Conservation (phyloP, 1,140 invertebrate genomes). For the Proctacanthus coquilletti region DNA sequence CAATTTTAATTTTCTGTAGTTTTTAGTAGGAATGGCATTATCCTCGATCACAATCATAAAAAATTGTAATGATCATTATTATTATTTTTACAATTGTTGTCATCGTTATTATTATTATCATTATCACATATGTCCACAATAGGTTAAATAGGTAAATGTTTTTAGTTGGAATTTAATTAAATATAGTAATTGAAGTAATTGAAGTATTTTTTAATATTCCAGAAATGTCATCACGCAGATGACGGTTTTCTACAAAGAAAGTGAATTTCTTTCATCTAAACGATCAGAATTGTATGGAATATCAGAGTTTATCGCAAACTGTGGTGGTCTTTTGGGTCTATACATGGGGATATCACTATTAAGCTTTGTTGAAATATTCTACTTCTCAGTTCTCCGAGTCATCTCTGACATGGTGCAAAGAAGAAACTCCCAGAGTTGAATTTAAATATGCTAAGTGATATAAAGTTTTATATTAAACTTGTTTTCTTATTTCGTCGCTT, state of each 20-base stretch:
- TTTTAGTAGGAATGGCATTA: no score
- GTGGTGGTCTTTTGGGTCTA: constrained; percentile 32
- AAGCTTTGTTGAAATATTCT: constrained; percentile 40
- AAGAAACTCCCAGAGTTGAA: no score
- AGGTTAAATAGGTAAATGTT: constrained; percentile 15
- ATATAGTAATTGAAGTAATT: constrained; percentile 2
- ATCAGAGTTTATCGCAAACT: constrained; percentile 32
- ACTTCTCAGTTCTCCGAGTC: constrained; percentile 38
- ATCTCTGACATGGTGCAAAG: no score
- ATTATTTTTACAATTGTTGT: no score
- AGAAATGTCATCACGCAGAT: constrained; percentile 18
- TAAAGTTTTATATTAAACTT: no score
- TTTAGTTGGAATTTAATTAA: constrained; percentile 23
- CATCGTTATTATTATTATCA: no score
- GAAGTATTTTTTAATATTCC: constrained; percentile 11
- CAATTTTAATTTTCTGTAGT: no score
- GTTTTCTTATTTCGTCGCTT: no score
- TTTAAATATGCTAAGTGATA: no score
- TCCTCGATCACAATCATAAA: no score
- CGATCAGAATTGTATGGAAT: constrained; percentile 31
- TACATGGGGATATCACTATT: constrained; percentile 41
- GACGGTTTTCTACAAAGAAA: constrained; percentile 30
- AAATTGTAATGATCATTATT: no score
- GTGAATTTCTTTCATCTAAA: constrained; percentile 28
- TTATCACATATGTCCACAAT: no score